Evolutionary conservation across 2,113 vertebrate genomes (phyloP), one percentile per base, ranked within the genome.

Genomic region (Agapornis roseicollis): DNA sequence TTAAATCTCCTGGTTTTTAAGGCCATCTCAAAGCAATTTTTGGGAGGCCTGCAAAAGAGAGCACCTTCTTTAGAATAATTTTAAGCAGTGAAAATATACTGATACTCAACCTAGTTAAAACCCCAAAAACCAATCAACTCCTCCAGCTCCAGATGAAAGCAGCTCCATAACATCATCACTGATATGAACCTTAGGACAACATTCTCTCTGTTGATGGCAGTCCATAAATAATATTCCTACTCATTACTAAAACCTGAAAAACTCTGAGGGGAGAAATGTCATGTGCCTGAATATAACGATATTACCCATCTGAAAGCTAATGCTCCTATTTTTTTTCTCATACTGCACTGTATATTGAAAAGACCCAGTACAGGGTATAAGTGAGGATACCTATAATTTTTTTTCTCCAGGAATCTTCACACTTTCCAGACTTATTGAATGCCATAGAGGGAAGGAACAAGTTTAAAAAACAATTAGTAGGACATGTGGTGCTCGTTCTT

Each of bases 391-490:
- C 33, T 61, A 31, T 86, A 70, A 90, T 93, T 93, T 74, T 87
- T 96, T 97, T 96, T 85, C 79, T 73, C 55, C 66, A 90, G 71
- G 60, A 91, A 82, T 85, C 70, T 97, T 95, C 68, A 13, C 84
- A 86, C 94, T 98, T 97, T 85, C 95, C 80, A 80, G 88, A 90
- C 92, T 97, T 96, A 89, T 80, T 90, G 91, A 96, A 97, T 94
- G 90, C 97, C 96, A 93, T 58, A 89, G 94, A 97, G 94, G 91
- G 94, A 97, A 97, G 82, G 95, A 97, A 94, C 94, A 97, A 98
- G 96, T 98, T 98, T 98, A 97, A 98, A 98, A 98, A 98, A 98
- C 98, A 98, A 98, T 98, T 98, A 98, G 97, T 27, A 85, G 95
- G 97, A 98, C 98, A 97, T 94, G 97, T 97, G 96, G 91, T 97